phyloP scores from a whole-genome alignment of 1,140 invertebrate genomes.

The Aphelenchoides avenae region DNA sequence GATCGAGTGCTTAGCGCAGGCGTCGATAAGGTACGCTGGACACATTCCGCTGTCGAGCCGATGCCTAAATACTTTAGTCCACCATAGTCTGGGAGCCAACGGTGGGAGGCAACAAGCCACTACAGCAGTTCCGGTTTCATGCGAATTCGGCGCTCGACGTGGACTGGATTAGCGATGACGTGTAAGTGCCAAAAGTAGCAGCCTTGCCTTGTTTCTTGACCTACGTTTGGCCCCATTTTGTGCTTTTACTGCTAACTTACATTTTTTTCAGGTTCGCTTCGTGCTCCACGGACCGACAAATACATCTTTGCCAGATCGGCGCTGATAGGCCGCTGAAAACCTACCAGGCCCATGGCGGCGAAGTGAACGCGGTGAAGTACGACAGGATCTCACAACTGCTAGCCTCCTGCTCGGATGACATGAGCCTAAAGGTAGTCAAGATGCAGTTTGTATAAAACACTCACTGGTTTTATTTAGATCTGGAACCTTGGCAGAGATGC shows the following conservation, averaged over 20 bases:
- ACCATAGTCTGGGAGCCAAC: slow-evolving; percentile 27
- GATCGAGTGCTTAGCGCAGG: slow-evolving; percentile 20
- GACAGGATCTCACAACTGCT: slow-evolving; percentile 16
- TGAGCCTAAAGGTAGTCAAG: slow-evolving; percentile 11
- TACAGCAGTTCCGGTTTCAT: slow-evolving; percentile 19
- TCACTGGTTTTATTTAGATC: slow-evolving; percentile 18
- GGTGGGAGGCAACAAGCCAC: slow-evolving; percentile 10
- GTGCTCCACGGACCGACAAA: slow-evolving; percentile 16
- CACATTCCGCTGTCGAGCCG: too few species aligned
- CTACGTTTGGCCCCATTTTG: background rate
- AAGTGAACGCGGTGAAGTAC: slow-evolving; percentile 30
- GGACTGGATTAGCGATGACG: slow-evolving; percentile 26
- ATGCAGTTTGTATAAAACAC: background rate
- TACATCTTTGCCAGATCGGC: slow-evolving; percentile 21
- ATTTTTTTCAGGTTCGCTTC: too few species aligned
- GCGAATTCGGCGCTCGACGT: slow-evolving; percentile 19
- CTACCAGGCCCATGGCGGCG: slow-evolving; percentile 22
- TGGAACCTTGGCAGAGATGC: slow-evolving; percentile 16
- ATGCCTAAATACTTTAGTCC: slow-evolving; percentile 1
- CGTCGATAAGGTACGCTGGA: slow-evolving; percentile 19
- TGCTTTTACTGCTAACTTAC: slow-evolving; percentile 1
- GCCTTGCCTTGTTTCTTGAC: background rate
- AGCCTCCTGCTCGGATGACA: slow-evolving; percentile 30
- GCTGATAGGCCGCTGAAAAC: slow-evolving; percentile 18
- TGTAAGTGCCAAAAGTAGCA: too few species aligned